Evolutionary conservation across 2,888 invertebrate genomes (phyloP).

Genomic region (Spicauda simplicius): DNA sequence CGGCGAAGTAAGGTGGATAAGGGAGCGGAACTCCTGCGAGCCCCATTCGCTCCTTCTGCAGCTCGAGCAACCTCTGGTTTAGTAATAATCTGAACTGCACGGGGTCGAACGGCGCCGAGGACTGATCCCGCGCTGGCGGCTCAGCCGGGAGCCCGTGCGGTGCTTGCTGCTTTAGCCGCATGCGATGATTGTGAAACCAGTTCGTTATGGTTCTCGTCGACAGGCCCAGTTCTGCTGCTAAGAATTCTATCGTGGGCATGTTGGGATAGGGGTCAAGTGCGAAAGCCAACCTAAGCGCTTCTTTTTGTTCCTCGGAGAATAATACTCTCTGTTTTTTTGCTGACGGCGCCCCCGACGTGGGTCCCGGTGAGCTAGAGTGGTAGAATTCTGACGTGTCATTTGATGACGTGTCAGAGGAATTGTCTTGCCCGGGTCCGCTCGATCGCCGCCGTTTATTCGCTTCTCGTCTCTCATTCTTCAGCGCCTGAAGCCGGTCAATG

Average conservation of each 20-base stretch:
- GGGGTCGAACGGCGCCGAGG: conserved; percentile 93
- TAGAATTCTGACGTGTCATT: conserved; percentile 96
- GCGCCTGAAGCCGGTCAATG: conserved; percentile 95
- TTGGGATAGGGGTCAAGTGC: conserved; percentile 98
- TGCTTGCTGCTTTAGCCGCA: conserved; percentile 97
- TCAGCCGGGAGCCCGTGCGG: conserved; percentile 91
- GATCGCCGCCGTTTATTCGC: conserved; percentile 95
- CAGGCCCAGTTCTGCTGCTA: conserved; percentile 95
- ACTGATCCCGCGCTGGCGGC: conserved; percentile 90
- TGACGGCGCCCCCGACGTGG: conserved; percentile 90
- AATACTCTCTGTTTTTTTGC: conserved; percentile 97
- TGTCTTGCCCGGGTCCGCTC: conserved; percentile 92
- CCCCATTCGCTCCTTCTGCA: conserved; percentile 94
- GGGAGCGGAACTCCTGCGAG: conserved; percentile 90
- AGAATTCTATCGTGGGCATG: conserved; percentile 97
- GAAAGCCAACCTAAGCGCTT: conserved; percentile 96
- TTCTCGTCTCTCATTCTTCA: conserved; percentile 95
- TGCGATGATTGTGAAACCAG: conserved; percentile 99
- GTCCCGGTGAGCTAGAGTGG: conserved; percentile 93
- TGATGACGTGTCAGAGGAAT: conserved; percentile 94
- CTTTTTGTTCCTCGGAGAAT: conserved; percentile 99
- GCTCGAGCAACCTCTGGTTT: conserved; percentile 94
- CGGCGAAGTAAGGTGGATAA: conserved; percentile 91
- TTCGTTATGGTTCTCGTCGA: conserved; percentile 98
- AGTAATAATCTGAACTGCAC: conserved; percentile 95